Evolutionary conservation across 2,113 vertebrate species (phyloP).

Genomic region (Daphoenositta chrysoptera): DNA sequence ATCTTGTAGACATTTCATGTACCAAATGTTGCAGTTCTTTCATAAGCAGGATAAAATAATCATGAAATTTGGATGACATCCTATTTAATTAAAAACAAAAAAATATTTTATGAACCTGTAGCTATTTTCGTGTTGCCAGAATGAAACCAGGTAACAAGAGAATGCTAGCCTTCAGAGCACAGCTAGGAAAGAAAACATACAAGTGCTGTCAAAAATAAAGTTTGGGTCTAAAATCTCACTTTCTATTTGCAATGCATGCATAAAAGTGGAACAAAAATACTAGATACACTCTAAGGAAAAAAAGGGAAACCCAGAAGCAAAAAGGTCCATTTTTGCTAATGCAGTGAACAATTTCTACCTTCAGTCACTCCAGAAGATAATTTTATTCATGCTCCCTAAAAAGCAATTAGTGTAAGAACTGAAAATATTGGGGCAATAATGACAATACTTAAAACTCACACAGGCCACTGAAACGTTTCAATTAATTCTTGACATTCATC

Average conservation of each 20-base stretch:
- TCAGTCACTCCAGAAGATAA: not conserved
- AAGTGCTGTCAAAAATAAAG: not conserved
- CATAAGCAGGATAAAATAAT: conserved; percentile 11
- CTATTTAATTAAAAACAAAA: conserved; percentile 3
- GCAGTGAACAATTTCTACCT: not conserved
- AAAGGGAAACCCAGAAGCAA: not conserved
- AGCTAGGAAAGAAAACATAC: not conserved
- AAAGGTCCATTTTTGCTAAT: not conserved
- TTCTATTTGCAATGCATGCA: not conserved
- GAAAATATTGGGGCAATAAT: conserved; percentile 23
- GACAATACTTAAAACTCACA: conserved; percentile 53
- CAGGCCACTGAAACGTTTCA: conserved; percentile 29
- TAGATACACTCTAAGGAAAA: not conserved
- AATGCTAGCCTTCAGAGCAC: not conserved
- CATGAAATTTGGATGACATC: not conserved
- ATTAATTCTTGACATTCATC: conserved; percentile 60
- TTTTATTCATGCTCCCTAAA: not conserved
- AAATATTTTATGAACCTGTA: not conserved
- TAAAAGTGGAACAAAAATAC: not conserved
- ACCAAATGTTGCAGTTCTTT: not conserved
- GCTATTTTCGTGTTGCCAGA: not conserved
- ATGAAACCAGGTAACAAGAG: not conserved
- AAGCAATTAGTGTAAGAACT: conserved; percentile 27
- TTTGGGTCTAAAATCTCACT: not conserved
- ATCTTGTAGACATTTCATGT: not conserved